These are phyloP conservation scores for Lasioglossum leucozonium DNA, from an alignment of 2,888 invertebrate species.

Conservation along the genomic window DNA sequence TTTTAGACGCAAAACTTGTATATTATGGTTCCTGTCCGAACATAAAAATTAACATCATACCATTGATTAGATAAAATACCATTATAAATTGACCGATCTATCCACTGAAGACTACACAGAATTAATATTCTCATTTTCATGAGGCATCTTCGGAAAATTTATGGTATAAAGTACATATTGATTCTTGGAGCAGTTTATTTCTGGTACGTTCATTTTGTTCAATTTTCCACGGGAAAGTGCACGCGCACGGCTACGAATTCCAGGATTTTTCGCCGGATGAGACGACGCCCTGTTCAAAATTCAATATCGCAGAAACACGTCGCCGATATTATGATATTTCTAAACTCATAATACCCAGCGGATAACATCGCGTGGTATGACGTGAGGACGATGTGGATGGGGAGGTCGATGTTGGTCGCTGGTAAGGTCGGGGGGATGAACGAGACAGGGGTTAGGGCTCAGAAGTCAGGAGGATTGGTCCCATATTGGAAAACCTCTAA, in stretches of 20 bases:
- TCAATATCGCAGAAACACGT: constrained; percentile 79
- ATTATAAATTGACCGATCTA: not conserved
- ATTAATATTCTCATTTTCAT: not conserved
- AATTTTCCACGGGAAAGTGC: not conserved
- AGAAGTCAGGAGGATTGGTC: constrained; percentile 56
- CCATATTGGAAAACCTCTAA: constrained; percentile 75
- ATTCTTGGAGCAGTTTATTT: not conserved
- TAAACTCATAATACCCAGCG: constrained; percentile 75
- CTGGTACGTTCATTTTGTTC: not conserved
- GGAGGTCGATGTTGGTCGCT: constrained; percentile 20
- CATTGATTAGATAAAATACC: not conserved
- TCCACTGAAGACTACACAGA: too few species aligned
- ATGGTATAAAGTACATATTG: not conserved
- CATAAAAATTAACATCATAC: too few species aligned
- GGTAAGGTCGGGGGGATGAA: not conserved
- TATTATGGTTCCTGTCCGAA: too few species aligned
- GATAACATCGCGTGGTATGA: constrained; percentile 60
- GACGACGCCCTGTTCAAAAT: constrained; percentile 68
- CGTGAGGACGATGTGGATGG: constrained; percentile 35
- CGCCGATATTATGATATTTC: constrained; percentile 77
- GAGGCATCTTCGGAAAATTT: not conserved
- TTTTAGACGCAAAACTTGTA: too few species aligned
- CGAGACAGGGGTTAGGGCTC: constrained; percentile 30
- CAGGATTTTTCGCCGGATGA: constrained; percentile 26
- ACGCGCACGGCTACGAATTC: not conserved